Conservation (phyloP, 2,113 vertebrate genomes). For the Alligator mississippiensis region DNA sequence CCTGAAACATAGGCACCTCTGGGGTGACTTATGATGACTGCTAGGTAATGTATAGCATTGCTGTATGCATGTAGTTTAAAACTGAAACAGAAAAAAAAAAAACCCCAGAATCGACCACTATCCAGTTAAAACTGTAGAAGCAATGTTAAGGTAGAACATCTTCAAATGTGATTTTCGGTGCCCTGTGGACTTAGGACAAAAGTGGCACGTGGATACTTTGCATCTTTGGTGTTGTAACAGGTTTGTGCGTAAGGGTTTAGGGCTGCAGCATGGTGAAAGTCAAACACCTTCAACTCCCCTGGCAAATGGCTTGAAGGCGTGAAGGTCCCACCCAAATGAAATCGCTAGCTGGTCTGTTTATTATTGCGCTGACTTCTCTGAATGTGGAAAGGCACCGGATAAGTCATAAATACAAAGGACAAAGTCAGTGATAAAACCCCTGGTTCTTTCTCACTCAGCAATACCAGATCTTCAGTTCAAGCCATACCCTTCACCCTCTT, state of each 20-base stretch:
- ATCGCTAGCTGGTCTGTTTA: neutral
- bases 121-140: too few relatives aligned
- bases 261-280: neutral
- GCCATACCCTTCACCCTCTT: neutral
- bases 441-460: neutral
- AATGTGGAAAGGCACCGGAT: accelerated
- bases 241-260: neutral
- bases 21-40: too few relatives aligned
- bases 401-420: accelerated
- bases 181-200: neutral
- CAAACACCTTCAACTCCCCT: accelerated
- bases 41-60: too few relatives aligned
- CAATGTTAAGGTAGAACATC: too few relatives aligned
- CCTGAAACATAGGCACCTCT: too few relatives aligned
- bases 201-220: neutral
- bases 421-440: accelerated
- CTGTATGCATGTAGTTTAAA: too few relatives aligned
- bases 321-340: neutral
- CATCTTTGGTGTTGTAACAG: neutral
- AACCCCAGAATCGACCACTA: too few relatives aligned
- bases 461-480: neutral
- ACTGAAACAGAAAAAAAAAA: too few relatives aligned
- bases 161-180: too few relatives aligned
- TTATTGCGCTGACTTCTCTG: neutral
- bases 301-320: neutral